phyloP scores from a whole-genome alignment of 2,888 invertebrate genomes.

The Frankliniella fusca region DNA sequence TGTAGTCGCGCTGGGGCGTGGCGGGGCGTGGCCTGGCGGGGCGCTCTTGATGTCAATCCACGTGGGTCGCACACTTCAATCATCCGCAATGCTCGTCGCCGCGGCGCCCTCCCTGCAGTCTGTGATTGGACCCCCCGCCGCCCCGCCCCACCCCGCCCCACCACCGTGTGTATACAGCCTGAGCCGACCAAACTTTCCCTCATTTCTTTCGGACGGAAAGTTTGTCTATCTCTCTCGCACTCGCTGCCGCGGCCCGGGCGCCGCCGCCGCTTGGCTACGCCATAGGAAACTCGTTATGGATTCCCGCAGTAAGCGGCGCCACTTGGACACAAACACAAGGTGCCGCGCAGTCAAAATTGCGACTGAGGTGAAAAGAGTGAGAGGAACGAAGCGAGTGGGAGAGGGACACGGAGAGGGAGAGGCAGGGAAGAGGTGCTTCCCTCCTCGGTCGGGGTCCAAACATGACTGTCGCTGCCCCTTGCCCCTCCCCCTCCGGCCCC shows the following conservation, averaged over 20 bases:
- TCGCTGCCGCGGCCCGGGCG: background rate
- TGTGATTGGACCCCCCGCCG: constrained; percentile 4
- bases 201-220: background rate
- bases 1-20: background rate
- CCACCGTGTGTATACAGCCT: background rate
- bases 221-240: background rate
- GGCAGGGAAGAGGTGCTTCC: background rate
- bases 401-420: too few species aligned
- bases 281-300: constrained; percentile 13
- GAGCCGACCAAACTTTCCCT: background rate
- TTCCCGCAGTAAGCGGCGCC: background rate
- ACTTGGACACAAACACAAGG: background rate
- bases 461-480: background rate
- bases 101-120: background rate
- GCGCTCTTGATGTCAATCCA: constrained; percentile 26
- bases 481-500: background rate
- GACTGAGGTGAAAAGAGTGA: background rate
- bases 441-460: background rate
- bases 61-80: background rate
- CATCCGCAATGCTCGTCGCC: background rate
- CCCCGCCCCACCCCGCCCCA: background rate
- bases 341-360: background rate
- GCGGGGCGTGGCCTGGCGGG: constrained; percentile 4
- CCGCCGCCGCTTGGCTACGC: background rate
- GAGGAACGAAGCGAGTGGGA: background rate